Conservation (phyloP, 2,113 vertebrate genomes). For the Trochalopteron elliotii region DNA sequence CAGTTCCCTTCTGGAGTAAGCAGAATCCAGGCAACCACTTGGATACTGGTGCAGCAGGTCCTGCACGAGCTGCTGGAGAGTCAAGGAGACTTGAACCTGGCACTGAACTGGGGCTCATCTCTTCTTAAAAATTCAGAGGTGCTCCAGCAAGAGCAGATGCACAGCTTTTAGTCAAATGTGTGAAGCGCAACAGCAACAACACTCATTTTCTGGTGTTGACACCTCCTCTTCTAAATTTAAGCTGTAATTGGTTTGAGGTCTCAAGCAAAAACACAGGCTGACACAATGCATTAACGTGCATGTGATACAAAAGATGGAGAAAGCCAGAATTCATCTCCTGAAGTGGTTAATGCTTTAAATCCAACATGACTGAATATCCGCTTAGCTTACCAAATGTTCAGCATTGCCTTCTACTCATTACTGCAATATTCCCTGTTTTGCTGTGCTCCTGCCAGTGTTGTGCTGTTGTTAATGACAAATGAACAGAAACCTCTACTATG, state of each 20-base stretch:
- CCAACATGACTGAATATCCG: not conserved
- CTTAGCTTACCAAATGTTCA: slow-evolving; percentile 25
- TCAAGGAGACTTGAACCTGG: not conserved
- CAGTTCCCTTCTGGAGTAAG: not conserved
- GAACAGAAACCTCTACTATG: not conserved
- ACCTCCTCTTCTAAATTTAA: not conserved
- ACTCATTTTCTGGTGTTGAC: not conserved
- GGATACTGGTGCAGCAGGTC: not conserved
- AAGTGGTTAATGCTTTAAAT: slow-evolving; percentile 17
- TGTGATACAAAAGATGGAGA: not conserved
- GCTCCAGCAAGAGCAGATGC: not conserved
- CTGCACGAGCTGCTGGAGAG: not conserved
- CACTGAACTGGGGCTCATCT: not conserved
- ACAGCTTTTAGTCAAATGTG: not conserved
- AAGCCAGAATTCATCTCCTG: not conserved
- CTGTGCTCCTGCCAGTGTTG: not conserved
- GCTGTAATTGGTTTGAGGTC: not conserved
- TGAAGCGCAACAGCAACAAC: not conserved
- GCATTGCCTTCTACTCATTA: not conserved
- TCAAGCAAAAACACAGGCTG: not conserved
- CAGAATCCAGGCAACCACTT: not conserved
- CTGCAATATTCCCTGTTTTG: not conserved
- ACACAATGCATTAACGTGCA: not conserved
- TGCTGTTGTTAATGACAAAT: not conserved
- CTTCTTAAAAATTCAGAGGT: not conserved